These are phyloP conservation scores for Oreortyx pictus DNA, from an alignment of 2,797 vertebrate species.

Conservation along the genomic window DNA sequence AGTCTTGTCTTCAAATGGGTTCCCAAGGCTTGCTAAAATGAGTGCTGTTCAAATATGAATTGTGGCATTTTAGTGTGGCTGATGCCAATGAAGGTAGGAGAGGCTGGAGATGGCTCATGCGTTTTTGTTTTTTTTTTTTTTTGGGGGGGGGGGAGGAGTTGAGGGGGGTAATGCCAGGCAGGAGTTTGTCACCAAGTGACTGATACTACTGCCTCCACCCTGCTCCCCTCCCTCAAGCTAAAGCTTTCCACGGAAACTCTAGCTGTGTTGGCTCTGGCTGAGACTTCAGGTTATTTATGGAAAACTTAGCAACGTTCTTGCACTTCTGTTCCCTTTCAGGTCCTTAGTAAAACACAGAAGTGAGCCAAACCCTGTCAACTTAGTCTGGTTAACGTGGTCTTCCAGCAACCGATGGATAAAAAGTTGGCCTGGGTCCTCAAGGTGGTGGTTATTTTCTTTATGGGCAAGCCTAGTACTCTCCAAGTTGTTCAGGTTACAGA, in stretches of 20 bases:
- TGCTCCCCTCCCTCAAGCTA: neutral
- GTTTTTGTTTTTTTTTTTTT: neutral
- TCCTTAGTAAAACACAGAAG: neutral
- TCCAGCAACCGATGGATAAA: neutral
- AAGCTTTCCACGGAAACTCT: slow-evolving; percentile 52
- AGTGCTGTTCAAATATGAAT: neutral
- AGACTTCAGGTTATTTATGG: neutral
- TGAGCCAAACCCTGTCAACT: neutral
- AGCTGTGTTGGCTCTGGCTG: neutral
- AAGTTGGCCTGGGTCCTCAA: neutral
- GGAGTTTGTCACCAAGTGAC: slow-evolving; percentile 9
- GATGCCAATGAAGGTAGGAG: neutral
- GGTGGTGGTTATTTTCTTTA: neutral
- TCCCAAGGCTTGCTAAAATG: neutral
- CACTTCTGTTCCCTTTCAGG: neutral
- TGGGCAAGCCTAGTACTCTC: neutral
- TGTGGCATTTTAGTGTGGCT: neutral
- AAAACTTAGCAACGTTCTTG: neutral
- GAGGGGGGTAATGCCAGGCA: slow-evolving; percentile 19
- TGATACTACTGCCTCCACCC: slow-evolving; percentile 23
- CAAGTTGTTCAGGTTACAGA: neutral
- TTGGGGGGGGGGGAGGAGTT: too few species aligned
- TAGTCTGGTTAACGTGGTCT: neutral
- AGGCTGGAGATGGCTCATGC: neutral
- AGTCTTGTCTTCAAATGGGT: neutral